phyloP scores from a whole-genome alignment of 2,797 vertebrate genomes.

The Agapornis canus region DNA sequence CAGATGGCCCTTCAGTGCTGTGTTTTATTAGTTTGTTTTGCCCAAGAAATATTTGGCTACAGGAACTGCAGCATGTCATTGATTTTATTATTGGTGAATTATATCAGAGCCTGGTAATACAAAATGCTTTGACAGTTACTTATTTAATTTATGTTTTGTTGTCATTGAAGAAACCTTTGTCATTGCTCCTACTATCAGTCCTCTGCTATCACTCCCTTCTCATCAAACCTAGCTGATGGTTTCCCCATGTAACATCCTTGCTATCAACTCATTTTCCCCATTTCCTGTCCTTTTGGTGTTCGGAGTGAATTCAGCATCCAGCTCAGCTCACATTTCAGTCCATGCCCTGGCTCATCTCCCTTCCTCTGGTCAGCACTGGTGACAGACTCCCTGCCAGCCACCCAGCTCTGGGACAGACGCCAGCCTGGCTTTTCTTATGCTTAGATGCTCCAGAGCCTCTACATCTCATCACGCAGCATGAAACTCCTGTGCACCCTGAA shows the following conservation, averaged over 20 bases:
- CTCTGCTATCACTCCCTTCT: background rate
- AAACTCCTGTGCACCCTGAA: accelerated
- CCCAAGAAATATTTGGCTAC: constrained; percentile 22
- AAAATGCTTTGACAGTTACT: background rate
- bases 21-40: constrained; percentile 38
- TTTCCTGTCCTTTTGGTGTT: background rate
- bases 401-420: background rate
- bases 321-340: background rate
- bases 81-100: constrained; percentile 33
- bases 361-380: background rate
- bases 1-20: background rate
- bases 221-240: background rate
- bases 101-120: background rate
- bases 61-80: background rate
- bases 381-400: background rate
- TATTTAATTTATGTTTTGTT: background rate
- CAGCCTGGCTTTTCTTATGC: background rate
- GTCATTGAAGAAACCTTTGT: background rate
- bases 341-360: background rate
- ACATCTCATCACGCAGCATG: accelerated
- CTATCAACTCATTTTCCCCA: background rate
- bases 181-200: background rate
- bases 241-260: background rate
- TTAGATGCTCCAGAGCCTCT: accelerated
- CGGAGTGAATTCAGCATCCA: background rate